Conservation (phyloP, 1,140 invertebrate species). For the Delia radicum region DNA sequence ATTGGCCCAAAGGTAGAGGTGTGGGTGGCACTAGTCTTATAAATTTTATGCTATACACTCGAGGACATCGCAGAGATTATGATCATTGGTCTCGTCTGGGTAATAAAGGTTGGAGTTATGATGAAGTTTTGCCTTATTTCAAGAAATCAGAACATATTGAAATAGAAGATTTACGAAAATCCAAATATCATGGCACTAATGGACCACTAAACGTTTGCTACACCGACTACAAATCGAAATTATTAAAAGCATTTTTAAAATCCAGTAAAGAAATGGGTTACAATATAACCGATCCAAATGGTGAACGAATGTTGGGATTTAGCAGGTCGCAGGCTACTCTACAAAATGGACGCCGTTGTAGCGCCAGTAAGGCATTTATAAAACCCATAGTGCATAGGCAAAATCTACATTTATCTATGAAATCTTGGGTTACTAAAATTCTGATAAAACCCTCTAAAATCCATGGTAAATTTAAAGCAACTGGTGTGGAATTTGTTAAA, state of each 20-base stretch:
- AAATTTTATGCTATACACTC: constrained; percentile 79
- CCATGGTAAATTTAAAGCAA: constrained; percentile 37
- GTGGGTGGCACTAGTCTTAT: constrained; percentile 76
- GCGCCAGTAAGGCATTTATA: constrained; percentile 79
- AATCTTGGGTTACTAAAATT: constrained; percentile 70
- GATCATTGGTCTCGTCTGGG: constrained; percentile 73
- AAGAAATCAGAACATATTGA: constrained; percentile 73
- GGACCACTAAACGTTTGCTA: constrained; percentile 71
- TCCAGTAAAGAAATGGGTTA: constrained; percentile 74
- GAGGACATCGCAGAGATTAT: constrained; percentile 70
- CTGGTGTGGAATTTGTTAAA: constrained; percentile 59
- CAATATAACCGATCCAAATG: constrained; percentile 66
- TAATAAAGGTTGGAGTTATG: constrained; percentile 84
- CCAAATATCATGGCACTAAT: constrained; percentile 64
- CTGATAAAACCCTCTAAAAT: constrained; percentile 62
- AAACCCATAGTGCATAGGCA: constrained; percentile 69
- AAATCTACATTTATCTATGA: constrained; percentile 77
- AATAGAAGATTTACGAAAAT: constrained; percentile 59
- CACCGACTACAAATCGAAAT: constrained; percentile 61
- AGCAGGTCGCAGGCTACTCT: constrained; percentile 71
- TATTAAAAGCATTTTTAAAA: constrained; percentile 65
- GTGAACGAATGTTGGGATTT: constrained; percentile 64
- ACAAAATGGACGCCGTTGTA: constrained; percentile 68
- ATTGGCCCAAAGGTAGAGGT: constrained; percentile 71
- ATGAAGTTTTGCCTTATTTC: constrained; percentile 80